Percentiles rank a stretch among this genome's conserved stretches.
phyloP scores from a whole-genome alignment of 2,888 invertebrate genomes.

The Drepanosiphum platanoidis region DNA sequence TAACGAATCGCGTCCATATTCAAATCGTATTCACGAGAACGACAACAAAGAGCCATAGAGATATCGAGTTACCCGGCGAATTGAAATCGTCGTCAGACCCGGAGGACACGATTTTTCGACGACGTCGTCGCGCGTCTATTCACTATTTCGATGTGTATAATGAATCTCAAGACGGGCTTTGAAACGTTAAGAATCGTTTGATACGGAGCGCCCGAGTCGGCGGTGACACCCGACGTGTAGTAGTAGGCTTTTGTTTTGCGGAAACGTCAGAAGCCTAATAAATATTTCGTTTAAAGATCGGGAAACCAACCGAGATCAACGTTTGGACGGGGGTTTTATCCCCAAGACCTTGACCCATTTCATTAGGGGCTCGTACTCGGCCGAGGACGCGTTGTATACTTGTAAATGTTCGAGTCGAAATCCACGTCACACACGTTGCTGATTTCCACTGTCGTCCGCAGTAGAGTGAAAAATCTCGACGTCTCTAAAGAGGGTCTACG shows the following conservation, averaged over 20 bases:
- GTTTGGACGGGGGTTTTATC: too few species aligned
- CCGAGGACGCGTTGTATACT: background rate
- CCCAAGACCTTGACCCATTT: background rate
- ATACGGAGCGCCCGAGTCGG: background rate
- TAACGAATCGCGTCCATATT: too few species aligned
- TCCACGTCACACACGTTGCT: background rate
- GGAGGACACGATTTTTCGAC: too few species aligned
- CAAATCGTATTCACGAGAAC: too few species aligned
- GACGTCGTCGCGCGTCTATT: background rate
- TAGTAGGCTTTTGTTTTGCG: background rate
- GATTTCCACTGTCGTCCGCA: background rate
- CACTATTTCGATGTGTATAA: background rate
- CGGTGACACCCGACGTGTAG: too few species aligned
- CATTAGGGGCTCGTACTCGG: background rate
- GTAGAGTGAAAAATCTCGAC: too few species aligned
- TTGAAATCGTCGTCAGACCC: too few species aligned
- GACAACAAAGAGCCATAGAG: background rate
- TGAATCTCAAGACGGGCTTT: background rate
- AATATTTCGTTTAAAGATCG: background rate
- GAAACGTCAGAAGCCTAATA: background rate
- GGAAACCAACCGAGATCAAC: too few species aligned
- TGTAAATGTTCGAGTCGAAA: background rate
- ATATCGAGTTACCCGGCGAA: background rate
- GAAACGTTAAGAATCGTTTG: background rate
- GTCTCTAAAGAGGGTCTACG: too few species aligned